Conservation (phyloP, 1,140 invertebrate genomes). For the Zaprionus davidi region DNA sequence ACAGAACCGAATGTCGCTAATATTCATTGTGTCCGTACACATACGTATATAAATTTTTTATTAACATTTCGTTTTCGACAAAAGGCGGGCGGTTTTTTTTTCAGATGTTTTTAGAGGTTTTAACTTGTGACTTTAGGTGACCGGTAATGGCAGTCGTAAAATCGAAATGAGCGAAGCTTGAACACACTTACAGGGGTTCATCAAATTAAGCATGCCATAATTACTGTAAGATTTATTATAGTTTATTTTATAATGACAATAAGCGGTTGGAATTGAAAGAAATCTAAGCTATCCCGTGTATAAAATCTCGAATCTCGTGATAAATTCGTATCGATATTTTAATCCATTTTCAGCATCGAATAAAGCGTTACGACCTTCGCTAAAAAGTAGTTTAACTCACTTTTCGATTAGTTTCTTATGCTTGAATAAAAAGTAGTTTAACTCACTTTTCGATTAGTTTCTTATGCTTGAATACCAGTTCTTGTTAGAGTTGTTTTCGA, state of each 20-base stretch:
- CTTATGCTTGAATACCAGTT: slow-evolving; percentile 46
- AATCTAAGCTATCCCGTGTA: background rate
- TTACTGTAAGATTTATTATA: background rate
- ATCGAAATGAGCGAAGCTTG: slow-evolving; percentile 17
- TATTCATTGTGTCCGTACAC: slow-evolving; percentile 39
- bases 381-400: background rate
- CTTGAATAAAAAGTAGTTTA: slow-evolving; percentile 20
- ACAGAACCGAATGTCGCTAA: slow-evolving; percentile 30
- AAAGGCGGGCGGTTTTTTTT: slow-evolving; percentile 25
- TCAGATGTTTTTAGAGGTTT: slow-evolving; percentile 11
- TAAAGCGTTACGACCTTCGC: background rate
- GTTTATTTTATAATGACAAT: background rate
- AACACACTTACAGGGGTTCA: slow-evolving; percentile 5
- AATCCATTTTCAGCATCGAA: background rate
- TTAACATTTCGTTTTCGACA: slow-evolving; percentile 31
- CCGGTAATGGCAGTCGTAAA: slow-evolving; percentile 14
- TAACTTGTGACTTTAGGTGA: slow-evolving; percentile 21
- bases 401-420: slow-evolving; percentile 1
- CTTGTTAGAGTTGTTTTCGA: slow-evolving; percentile 29
- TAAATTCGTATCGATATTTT: background rate
- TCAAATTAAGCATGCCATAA: background rate
- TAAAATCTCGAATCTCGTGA: background rate
- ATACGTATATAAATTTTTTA: slow-evolving; percentile 55
- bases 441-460: slow-evolving; percentile 6
- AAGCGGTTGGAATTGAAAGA: background rate